These are phyloP conservation scores for Pterobdella sp. DNA, from an alignment of 2,888 invertebrate species.

Conservation along the genomic window DNA sequence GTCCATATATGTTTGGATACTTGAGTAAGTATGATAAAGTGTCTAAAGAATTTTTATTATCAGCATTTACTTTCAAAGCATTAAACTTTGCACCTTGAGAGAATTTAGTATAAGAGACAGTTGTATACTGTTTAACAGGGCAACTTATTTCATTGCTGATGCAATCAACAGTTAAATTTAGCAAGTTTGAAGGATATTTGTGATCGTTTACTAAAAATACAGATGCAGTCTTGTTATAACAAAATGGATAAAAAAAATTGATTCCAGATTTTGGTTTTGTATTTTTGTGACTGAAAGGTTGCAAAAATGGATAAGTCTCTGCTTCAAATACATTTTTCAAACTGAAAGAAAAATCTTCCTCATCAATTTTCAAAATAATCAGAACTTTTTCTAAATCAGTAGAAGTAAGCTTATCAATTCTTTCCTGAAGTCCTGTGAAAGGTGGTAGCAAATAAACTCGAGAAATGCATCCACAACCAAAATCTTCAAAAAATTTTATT, in stretches of 20 bases:
- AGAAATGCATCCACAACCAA: slow-evolving; percentile 37
- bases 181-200: slow-evolving; percentile 33
- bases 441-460: slow-evolving; percentile 37
- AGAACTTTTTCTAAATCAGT: slow-evolving; percentile 30
- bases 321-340: slow-evolving; percentile 35
- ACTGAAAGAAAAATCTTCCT: slow-evolving; percentile 25
- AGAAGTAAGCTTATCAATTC: slow-evolving; percentile 30
- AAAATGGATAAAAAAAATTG: slow-evolving; percentile 37
- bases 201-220: slow-evolving; percentile 32
- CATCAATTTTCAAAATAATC: slow-evolving; percentile 33
- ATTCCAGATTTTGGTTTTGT: slow-evolving; percentile 35
- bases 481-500: slow-evolving; percentile 38
- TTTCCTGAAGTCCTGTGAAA: slow-evolving; percentile 25
- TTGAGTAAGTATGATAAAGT: slow-evolving; percentile 18
- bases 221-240: slow-evolving; percentile 33
- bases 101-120: slow-evolving; percentile 36
- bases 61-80: slow-evolving; percentile 10
- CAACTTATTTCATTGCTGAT: slow-evolving; percentile 34
- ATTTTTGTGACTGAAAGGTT: slow-evolving; percentile 36
- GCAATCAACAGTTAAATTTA: slow-evolving; percentile 36
- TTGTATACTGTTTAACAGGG: slow-evolving; percentile 37
- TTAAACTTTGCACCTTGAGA: slow-evolving; percentile 23
- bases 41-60: slow-evolving; percentile 1
- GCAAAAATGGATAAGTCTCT: slow-evolving; percentile 35
- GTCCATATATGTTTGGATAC: slow-evolving; percentile 31